Evolutionary conservation across 2,888 invertebrate species (phyloP), one percentile per base, ranked within the genome.

Genomic region (Harmothoe impar): DNA sequence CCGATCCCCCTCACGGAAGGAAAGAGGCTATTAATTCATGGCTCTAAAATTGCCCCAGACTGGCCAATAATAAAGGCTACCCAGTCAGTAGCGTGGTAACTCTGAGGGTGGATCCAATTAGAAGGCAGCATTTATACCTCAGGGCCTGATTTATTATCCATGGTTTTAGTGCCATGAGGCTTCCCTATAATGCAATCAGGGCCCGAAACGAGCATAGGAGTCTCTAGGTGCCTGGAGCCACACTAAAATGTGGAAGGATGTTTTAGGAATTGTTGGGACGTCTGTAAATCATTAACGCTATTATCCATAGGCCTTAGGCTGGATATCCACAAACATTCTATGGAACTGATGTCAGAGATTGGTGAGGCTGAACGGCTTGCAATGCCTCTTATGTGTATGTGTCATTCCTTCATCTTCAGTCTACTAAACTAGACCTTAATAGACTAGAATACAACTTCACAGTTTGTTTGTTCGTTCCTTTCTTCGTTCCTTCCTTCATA

Each of bases 41-140:
- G 43, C 10, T 43, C 5, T 43, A 43, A 43, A 43, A 43, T 43
- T 43, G 43, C 43, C 3, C 43, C 43, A 43, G 43, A 43, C 43
- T 43, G 43, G 43, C 43, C 43, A 43, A 43, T 43, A 43, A 43
- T 43, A 43, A 43, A 43, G 43, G 43, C 10, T 43, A 10, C 10
- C 5, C 43, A 3, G 43, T 10, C 43, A 43, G 43, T 43, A 10
- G 43, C 43, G 10, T 43, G 31, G 77, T 25, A 7, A 77, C 77
- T 77, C 17, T 15, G 17, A 25, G 77, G 77, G n/a, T 17, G 25
- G 15, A 31, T 77, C 77, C 77, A 77, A 77, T 77, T 77, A 77
- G 77, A 77, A 29, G 25, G 77, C 25, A 25, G 77, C 77, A 77
- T 77, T 77, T 77, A 43, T 43, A 77, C 77, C 77, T 20, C 77